Conservation (phyloP, 35 echinoderm and acorn worm genomes). For the Heliocidaris erythrogramma region DNA sequence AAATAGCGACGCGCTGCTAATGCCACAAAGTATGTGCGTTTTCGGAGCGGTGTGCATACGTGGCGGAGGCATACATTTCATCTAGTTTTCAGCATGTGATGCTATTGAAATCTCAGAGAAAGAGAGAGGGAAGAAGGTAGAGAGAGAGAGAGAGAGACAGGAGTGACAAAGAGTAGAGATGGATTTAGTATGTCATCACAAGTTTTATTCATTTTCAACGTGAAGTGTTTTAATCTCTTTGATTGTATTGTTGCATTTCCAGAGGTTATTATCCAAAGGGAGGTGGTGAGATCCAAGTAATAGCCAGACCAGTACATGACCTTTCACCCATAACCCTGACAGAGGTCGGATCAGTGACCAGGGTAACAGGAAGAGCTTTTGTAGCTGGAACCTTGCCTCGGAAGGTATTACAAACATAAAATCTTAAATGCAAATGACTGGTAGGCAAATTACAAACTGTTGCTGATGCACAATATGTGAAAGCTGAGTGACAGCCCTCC, state of each 20-base stretch:
- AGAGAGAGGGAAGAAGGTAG: background rate
- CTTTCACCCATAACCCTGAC: conserved; percentile 67
- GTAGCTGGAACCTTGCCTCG: conserved; percentile 86
- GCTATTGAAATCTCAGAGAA: background rate
- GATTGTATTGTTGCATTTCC: background rate
- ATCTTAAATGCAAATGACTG: too few species aligned
- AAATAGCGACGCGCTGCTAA: too few species aligned
- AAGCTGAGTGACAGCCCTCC: background rate
- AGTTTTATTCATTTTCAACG: too few species aligned
- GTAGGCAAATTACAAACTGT: background rate
- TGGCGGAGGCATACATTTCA: too few species aligned
- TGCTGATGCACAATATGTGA: background rate
- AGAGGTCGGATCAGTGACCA: conserved; percentile 63
- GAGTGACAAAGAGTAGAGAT: background rate
- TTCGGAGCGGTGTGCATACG: too few species aligned
- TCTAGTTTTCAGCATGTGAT: too few species aligned
- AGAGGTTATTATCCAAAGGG: conserved; percentile 96
- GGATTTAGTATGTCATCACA: too few species aligned
- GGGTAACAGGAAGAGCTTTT: conserved; percentile 77
- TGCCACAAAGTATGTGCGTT: too few species aligned
- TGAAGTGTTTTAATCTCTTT: too few species aligned
- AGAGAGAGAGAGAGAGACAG: too few species aligned
- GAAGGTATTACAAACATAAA: conserved; percentile 52
- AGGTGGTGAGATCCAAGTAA: conserved; percentile 79
- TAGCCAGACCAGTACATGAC: conserved; percentile 55